Evolutionary conservation across 2,113 vertebrate genomes (phyloP), one percentile per base, ranked within the genome.

Genomic region (Noctilio leporinus): DNA sequence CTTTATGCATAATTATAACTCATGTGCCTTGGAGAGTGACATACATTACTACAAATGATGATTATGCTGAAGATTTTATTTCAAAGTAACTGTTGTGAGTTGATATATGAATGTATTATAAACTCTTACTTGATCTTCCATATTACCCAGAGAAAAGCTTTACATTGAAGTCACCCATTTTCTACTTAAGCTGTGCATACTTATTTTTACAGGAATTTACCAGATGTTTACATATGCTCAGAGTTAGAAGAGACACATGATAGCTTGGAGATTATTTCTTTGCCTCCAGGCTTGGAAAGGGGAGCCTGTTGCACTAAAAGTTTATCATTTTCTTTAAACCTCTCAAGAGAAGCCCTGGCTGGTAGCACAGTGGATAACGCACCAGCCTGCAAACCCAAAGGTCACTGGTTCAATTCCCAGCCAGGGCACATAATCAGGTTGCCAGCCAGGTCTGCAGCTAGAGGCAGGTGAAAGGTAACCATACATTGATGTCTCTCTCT

Each of bases 51-150:
- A 80, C 40, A 30, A 95, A 45, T 28, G 69, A 72, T 69, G 30
- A 82, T 91, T 91, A 75, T 65, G 51, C 89, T 88, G 77, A 92
- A 87, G 47, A 55, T 95, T 96, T 86, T 76, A 86, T 96, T 93
- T 91, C 76, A 85, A 91, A 88, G 85, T 59, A 93, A 76, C 76
- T 62, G 73, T 87, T 95, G 69, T 91, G 35, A 73, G 7, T 35
- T 75, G 57, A 89, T 64, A 75, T 84, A 76, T 47, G 62, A 62
- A 81, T 86, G 26, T 76, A 86, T 90, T 80, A 64, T 85, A 81
- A 88, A 84, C 43, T n/a, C 10, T 96, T 51, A 70, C 40, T 83
- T 80, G 35, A 49, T 75, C 94, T 95, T 81, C 45, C 55, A 69
- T 86, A 89, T 86, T 43, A 33, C 45, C 35, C 9, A 80, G 69